These are phyloP conservation scores for Sarotherodon lohbergeri DNA, from an alignment of 2,113 vertebrate species.

Conservation along the genomic window DNA sequence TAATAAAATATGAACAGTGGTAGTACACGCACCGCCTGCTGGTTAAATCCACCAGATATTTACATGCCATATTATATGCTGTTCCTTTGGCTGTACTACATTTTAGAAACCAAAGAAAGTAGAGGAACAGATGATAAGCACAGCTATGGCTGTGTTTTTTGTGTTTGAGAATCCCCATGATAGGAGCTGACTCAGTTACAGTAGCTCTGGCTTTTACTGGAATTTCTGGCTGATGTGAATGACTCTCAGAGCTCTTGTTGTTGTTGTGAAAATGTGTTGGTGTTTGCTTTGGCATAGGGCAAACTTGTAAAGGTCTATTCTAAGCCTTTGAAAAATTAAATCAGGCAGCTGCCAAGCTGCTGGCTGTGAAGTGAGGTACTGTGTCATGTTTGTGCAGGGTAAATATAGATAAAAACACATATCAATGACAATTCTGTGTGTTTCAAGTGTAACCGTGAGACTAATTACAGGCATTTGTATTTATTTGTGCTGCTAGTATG, in stretches of 20 bases:
- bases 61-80: constrained; percentile 13
- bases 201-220: neutral
- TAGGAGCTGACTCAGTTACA: neutral
- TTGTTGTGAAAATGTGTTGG: constrained; percentile 47
- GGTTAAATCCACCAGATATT: constrained; percentile 30
- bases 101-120: neutral
- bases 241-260: constrained; percentile 39
- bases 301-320: constrained; percentile 53
- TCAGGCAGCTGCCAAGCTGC: constrained; percentile 19
- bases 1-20: constrained; percentile 17
- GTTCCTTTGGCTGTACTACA: neutral
- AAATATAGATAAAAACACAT: constrained; percentile 36
- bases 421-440: constrained; percentile 11
- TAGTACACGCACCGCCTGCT: neutral
- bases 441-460: constrained; percentile 15
- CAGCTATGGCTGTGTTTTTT: neutral
- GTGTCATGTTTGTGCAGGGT: constrained; percentile 13
- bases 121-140: neutral
- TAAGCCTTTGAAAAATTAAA: constrained; percentile 48
- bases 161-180: neutral
- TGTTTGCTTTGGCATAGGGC: constrained; percentile 57
- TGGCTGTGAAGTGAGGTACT: constrained; percentile 49
- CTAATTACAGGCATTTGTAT: constrained; percentile 10
- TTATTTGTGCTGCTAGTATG: neutral
- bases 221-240: neutral